A percentile compares a stretch with the other conserved stretches of the same genome.
Evolutionary conservation across 1,140 invertebrate genomes (phyloP).

Genomic region (Amyelois transitella): DNA sequence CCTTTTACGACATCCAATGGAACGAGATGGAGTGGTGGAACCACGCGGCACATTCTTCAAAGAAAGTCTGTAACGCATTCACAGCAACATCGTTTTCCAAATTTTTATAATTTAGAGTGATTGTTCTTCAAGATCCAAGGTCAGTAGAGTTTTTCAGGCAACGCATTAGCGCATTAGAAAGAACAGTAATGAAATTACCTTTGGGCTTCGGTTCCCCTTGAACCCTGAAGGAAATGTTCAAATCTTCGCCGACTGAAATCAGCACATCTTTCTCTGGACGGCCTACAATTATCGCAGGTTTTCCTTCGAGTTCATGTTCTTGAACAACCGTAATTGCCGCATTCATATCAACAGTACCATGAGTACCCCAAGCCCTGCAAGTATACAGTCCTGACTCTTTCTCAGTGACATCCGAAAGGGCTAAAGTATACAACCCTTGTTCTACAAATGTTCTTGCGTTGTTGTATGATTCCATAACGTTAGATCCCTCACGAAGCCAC

Average conservation of each 20-base stretch:
- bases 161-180: too few relatives aligned
- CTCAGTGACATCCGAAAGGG: slow-evolving; percentile 84
- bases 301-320: slow-evolving; percentile 77
- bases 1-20: too few relatives aligned
- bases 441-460: slow-evolving; percentile 82
- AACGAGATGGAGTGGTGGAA: too few relatives aligned
- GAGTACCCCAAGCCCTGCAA: slow-evolving; percentile 85
- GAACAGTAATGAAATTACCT: slow-evolving; percentile 71
- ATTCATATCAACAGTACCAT: slow-evolving; percentile 84
- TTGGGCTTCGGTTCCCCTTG: slow-evolving; percentile 87
- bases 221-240: slow-evolving; percentile 85
- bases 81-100: too few relatives aligned
- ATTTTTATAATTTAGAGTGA: too few relatives aligned
- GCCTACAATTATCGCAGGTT: slow-evolving; percentile 85
- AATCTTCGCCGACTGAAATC: slow-evolving; percentile 85
- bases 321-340: slow-evolving; percentile 81
- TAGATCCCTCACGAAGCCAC: slow-evolving; percentile 80
- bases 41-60: too few relatives aligned
- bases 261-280: slow-evolving; percentile 84
- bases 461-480: slow-evolving; percentile 74
- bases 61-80: too few relatives aligned
- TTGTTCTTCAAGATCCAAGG: too few relatives aligned
- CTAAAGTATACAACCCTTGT: slow-evolving; percentile 90
- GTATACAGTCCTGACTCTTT: slow-evolving; percentile 92
- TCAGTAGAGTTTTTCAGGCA: too few relatives aligned